Evolutionary conservation across 1,140 invertebrate species (phyloP).

Genomic region (Heliconius eleuchia): DNA sequence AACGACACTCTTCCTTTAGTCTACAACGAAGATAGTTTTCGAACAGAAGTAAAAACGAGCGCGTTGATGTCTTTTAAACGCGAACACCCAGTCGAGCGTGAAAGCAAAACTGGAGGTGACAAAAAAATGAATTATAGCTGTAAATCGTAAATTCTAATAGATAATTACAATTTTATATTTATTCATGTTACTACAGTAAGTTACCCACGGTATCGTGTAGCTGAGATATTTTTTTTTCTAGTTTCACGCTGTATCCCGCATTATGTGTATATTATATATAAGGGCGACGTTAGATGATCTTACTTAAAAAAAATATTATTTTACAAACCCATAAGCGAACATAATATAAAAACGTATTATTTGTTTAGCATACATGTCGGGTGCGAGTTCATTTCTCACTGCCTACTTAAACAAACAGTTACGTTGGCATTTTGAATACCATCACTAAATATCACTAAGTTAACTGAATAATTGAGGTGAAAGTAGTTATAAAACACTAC

Average conservation of each 20-base stretch:
- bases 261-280: too few species aligned
- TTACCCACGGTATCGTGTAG: not conserved
- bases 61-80: conserved; percentile 45
- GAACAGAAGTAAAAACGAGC: conserved; percentile 14
- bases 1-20: conserved; percentile 2
- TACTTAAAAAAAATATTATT: not conserved
- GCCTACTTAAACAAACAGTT: not conserved
- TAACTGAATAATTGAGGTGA: not conserved
- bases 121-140: conserved; percentile 10
- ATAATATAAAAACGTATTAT: too few species aligned
- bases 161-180: conserved; percentile 5
- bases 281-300: not conserved
- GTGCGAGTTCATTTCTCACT: not conserved
- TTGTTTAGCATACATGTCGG: too few species aligned
- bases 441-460: not conserved
- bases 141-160: not conserved
- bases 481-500: not conserved
- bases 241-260: not conserved
- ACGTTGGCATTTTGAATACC: too few species aligned
- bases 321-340: too few species aligned
- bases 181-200: not conserved
- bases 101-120: not conserved
- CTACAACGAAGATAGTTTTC: not conserved
- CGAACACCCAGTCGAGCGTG: conserved; percentile 11
- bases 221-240: not conserved